phyloP scores from a whole-genome alignment of 2,888 invertebrate genomes.

The Machimus rusticus region DNA sequence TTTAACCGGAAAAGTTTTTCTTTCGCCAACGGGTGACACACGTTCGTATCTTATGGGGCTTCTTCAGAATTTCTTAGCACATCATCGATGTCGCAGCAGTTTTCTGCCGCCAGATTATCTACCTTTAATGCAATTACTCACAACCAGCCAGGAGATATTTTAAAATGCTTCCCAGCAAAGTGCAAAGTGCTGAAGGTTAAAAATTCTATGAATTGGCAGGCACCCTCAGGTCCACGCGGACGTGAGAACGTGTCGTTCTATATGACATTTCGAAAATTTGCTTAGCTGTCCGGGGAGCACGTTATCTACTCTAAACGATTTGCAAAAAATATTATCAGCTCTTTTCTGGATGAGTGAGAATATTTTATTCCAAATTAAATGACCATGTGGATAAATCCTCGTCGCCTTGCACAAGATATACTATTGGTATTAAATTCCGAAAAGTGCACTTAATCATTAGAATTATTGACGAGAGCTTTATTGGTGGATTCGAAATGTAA shows the following conservation, averaged over 20 bases:
- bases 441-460: not conserved
- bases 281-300: not conserved
- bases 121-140: slow-evolving; percentile 17
- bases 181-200: not conserved
- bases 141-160: not conserved
- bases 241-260: not conserved
- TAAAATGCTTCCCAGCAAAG: not conserved
- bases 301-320: not conserved
- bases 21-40: not conserved
- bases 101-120: not conserved
- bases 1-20: not conserved
- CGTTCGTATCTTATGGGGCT: not conserved
- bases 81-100: not conserved
- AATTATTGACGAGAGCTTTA: not conserved
- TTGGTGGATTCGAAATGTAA: not conserved
- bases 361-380: not conserved
- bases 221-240: not conserved
- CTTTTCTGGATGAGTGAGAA: not conserved
- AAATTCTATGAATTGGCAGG: not conserved
- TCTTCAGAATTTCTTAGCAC: not conserved
- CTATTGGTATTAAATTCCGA: not conserved
- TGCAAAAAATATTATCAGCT: not conserved
- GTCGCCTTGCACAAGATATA: not conserved
- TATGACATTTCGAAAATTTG: not conserved
- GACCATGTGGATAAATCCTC: not conserved